A percentile compares a stretch with the other conserved stretches of the same genome.
phyloP scores from a whole-genome alignment of 2,113 vertebrate species.

The Siniperca knerii region DNA sequence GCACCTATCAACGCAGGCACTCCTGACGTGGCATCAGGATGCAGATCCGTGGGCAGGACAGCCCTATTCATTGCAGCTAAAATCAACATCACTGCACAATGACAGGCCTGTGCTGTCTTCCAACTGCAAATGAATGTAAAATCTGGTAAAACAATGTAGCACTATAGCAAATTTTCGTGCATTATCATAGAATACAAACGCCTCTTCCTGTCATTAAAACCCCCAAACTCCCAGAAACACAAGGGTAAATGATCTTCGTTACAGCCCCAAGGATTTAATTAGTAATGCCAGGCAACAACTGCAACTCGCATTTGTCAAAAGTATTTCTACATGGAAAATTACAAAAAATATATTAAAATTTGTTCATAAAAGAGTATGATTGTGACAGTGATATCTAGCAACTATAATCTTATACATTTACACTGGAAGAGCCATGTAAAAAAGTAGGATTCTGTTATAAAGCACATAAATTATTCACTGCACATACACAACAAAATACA shows the following conservation, averaged over 20 bases:
- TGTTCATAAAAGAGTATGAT: background rate
- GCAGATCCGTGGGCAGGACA: slow-evolving; percentile 25
- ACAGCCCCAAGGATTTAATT: too few relatives aligned
- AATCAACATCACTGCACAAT: background rate
- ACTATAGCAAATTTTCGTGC: background rate
- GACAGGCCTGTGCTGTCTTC: background rate
- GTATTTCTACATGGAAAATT: background rate
- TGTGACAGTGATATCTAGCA: background rate
- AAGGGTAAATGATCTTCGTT: background rate
- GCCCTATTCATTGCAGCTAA: background rate
- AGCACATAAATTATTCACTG: background rate
- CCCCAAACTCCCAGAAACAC: background rate
- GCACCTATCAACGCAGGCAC: slow-evolving; percentile 46
- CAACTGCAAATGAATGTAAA: background rate
- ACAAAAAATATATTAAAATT: background rate
- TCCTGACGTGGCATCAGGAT: slow-evolving; percentile 86
- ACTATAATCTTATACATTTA: background rate
- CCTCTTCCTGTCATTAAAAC: background rate
- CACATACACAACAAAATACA: background rate
- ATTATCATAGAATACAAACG: background rate
- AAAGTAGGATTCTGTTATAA: background rate
- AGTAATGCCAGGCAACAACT: background rate
- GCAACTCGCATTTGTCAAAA: background rate
- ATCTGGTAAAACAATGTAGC: background rate
- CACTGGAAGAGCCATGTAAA: background rate